A percentile compares a stretch with the other conserved stretches of the same genome.
Conservation (phyloP, 2,113 vertebrate genomes). For the Poecilia latipinna region DNA sequence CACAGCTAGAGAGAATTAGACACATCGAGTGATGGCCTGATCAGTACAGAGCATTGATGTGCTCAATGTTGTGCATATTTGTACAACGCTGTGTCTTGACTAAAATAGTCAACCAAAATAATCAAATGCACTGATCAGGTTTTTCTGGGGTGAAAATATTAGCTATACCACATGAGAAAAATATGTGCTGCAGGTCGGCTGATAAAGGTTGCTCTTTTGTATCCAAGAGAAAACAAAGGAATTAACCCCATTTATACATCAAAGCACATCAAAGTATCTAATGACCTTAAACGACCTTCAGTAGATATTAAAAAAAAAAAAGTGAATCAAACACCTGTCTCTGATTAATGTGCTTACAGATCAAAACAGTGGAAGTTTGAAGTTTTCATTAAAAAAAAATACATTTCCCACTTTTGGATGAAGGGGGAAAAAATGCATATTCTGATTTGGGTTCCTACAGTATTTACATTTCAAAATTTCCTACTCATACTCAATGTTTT, state of each 20-base stretch:
- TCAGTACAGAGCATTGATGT: too few species aligned
- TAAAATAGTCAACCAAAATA: neutral
- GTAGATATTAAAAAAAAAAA: too few species aligned
- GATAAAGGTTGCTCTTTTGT: neutral
- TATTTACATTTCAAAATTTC: neutral
- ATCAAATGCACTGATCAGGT: neutral
- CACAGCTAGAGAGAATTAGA: conserved; percentile 82
- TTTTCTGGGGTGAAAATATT: too few species aligned
- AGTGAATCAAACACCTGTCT: too few species aligned
- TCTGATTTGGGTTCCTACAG: neutral
- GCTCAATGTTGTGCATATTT: too few species aligned
- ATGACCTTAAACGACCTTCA: too few species aligned
- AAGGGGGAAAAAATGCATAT: neutral
- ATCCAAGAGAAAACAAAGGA: neutral
- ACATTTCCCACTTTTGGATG: neutral
- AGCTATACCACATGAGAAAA: neutral
- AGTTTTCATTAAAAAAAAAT: neutral
- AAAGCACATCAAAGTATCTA: neutral
- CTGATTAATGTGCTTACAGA: neutral
- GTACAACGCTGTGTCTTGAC: too few species aligned
- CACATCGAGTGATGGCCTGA: neutral
- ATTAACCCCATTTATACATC: neutral
- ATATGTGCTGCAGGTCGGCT: neutral
- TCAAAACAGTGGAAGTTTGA: neutral
- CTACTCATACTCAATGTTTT: neutral